phyloP scores from a whole-genome alignment of 2,797 vertebrate genomes.

The Microctenopoma lineatum region DNA sequence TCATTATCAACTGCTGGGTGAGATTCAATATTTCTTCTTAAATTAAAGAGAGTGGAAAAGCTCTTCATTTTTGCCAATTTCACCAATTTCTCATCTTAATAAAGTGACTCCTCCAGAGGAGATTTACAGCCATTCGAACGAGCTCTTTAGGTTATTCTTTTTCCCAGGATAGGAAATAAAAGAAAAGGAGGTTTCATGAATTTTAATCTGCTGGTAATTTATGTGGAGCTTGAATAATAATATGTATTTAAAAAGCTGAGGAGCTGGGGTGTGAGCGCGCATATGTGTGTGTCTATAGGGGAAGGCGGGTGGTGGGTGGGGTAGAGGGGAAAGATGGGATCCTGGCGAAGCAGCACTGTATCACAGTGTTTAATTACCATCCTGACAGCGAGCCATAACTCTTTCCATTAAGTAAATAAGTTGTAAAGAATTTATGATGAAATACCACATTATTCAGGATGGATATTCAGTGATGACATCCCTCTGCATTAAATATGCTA shows the following conservation, averaged over 20 bases:
- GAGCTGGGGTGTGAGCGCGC: conserved; percentile 40
- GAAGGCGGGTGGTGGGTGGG: conserved; percentile 23
- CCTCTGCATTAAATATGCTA: conserved; percentile 96
- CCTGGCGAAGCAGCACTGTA: conserved; percentile 85
- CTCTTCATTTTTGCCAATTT: conserved; percentile 55
- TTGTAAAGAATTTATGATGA: conserved; percentile 98
- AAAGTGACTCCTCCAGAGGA: conserved; percentile 53
- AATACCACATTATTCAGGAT: conserved; percentile 95
- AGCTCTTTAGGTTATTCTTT: conserved; percentile 63
- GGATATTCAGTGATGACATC: conserved; percentile 97
- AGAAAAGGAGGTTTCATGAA: conserved; percentile 80
- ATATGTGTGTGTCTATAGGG: conserved; percentile 27
- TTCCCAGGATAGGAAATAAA: conserved; percentile 72
- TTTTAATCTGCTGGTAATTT: conserved; percentile 84
- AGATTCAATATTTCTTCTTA: conserved; percentile 37
- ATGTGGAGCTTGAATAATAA: conserved; percentile 82
- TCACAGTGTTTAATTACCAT: conserved; percentile 93
- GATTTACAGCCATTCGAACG: conserved; percentile 77
- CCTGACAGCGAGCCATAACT: conserved; percentile 93
- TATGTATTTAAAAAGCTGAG: conserved; percentile 83
- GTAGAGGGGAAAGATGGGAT: conserved; percentile 77
- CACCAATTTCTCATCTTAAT: conserved; percentile 70
- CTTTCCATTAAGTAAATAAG: conserved; percentile 99
- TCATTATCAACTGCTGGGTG: conserved; percentile 55
- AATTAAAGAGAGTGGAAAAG: conserved; percentile 45